These are phyloP conservation scores for Anas acuta DNA, from an alignment of 2,797 vertebrate genomes.

Conservation along the genomic window DNA sequence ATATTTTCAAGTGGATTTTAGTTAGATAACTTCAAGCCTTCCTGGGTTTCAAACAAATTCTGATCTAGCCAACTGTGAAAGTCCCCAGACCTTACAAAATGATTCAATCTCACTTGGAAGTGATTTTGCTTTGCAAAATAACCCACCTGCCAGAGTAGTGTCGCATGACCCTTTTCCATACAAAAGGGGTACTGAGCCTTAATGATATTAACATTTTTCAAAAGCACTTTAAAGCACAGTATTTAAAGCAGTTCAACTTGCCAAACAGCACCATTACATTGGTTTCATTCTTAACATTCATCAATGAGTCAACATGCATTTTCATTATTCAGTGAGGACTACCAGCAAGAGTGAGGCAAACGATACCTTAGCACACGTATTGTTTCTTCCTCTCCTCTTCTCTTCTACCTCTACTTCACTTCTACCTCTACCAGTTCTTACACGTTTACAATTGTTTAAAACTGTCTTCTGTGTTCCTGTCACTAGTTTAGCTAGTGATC, in stretches of 20 bases:
- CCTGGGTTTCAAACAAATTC: neutral
- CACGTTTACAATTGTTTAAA: neutral
- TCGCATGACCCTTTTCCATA: neutral
- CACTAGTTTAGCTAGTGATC: neutral
- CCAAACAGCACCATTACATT: neutral
- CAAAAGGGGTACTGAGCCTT: neutral
- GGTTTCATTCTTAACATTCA: neutral
- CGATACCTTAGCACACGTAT: neutral
- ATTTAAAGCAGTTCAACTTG: neutral
- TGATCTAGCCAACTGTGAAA: neutral
- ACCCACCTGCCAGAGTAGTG: neutral
- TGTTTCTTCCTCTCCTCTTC: too few relatives aligned
- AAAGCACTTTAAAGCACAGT: neutral
- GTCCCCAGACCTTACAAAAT: neutral
- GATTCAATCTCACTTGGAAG: neutral
- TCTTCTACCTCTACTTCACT: neutral
- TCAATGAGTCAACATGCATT: neutral
- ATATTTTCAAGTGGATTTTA: neutral
- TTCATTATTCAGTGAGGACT: neutral
- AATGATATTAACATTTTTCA: neutral
- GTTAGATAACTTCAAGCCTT: neutral
- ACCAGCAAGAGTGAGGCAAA: neutral
- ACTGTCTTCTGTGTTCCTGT: neutral
- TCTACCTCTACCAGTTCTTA: neutral
- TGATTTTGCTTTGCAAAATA: neutral